A percentile compares a stretch with the other conserved stretches of the same genome.
These are phyloP conservation scores for Condylura cristata DNA, from an alignment of 2,113 vertebrate species.

Conservation along the genomic window DNA sequence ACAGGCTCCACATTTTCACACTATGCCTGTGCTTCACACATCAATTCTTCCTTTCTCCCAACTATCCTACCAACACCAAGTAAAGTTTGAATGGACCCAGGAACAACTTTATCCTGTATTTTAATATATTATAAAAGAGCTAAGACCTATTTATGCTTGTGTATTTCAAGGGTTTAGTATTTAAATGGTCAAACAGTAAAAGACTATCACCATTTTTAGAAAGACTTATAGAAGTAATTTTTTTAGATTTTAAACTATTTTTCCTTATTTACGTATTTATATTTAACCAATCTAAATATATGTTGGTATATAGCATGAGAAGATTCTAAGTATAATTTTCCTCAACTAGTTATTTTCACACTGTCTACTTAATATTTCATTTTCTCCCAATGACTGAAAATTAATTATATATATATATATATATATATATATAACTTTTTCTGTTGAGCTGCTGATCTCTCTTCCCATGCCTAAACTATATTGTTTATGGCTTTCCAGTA, in stretches of 20 bases:
- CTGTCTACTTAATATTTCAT: not conserved
- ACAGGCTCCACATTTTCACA: not conserved
- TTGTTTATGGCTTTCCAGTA: not conserved
- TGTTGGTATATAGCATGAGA: not conserved
- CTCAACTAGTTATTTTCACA: not conserved
- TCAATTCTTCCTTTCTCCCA: not conserved
- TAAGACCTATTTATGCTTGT: not conserved
- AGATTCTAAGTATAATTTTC: not conserved
- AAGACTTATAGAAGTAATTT: not conserved
- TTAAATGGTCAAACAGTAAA: not conserved
- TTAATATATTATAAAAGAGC: not conserved
- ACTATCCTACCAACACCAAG: not conserved
- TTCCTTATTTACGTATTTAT: not conserved
- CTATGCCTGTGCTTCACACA: not conserved
- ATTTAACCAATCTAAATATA: not conserved
- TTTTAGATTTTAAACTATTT: not conserved
- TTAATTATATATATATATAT: conserved; percentile 5
- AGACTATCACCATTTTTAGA: not conserved
- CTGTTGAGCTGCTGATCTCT: not conserved
- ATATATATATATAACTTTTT: conserved; percentile 24
- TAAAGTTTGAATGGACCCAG: not conserved
- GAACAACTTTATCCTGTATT: not conserved
- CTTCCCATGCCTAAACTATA: not conserved
- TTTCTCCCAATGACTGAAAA: not conserved
- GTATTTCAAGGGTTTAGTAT: not conserved